phyloP scores from a whole-genome alignment of 2,888 invertebrate species.

The Nymphalis c-album region DNA sequence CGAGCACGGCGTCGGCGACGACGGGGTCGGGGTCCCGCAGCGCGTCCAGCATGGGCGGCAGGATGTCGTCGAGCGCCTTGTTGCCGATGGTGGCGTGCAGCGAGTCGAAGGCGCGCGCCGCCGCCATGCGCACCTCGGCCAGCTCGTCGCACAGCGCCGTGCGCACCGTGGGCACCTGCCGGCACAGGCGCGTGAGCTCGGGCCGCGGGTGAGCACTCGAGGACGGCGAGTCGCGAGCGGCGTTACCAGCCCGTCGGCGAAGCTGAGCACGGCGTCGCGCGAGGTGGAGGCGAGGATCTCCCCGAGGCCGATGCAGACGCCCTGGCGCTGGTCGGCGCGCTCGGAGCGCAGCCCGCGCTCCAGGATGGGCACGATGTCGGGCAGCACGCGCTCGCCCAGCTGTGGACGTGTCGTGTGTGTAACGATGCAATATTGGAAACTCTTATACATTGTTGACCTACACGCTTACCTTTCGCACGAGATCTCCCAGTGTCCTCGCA shows the following conservation, averaged over 20 bases:
- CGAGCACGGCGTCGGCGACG: constrained; percentile 93
- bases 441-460: neutral
- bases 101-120: constrained; percentile 98
- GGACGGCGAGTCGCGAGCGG: too few relatives aligned
- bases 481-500: constrained; percentile 96
- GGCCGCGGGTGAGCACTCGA: too few relatives aligned
- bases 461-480: constrained; percentile 88
- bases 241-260: constrained; percentile 67
- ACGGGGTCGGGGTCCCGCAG: constrained; percentile 88
- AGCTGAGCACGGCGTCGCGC: constrained; percentile 94
- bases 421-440: neutral
- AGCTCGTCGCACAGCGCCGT: constrained; percentile 96
- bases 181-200: too few relatives aligned
- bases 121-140: constrained; percentile 95
- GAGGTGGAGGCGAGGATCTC: constrained; percentile 99
- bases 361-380: constrained; percentile 98
- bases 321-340: constrained; percentile 96
- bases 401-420: constrained; percentile 34
- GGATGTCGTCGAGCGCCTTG: constrained; percentile 97
- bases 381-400: constrained; percentile 97
- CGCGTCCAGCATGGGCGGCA: constrained; percentile 92
- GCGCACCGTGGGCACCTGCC: constrained; percentile 91
- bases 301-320: constrained; percentile 98
- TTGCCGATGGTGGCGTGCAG: constrained; percentile 96
- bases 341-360: constrained; percentile 96